phyloP scores from a whole-genome alignment of 2,888 invertebrate genomes.

The Archaeoteleia sp. region DNA sequence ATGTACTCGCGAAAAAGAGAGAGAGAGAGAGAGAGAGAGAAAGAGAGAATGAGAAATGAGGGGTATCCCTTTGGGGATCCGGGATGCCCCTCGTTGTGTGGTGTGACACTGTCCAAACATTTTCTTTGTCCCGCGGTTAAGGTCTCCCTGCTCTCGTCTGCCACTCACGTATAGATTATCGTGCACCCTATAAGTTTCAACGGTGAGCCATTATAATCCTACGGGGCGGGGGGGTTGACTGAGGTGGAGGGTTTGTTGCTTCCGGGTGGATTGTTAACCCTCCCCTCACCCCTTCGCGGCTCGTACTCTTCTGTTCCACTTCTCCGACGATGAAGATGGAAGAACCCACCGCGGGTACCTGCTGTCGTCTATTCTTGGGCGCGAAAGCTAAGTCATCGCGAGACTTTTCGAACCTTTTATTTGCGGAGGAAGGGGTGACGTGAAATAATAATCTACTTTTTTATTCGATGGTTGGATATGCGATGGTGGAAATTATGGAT shows the following conservation, averaged over 20 bases:
- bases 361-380: slow-evolving; percentile 54
- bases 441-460: slow-evolving; percentile 1
- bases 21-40: too few species aligned
- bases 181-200: slow-evolving; percentile 61
- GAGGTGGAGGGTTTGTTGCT: slow-evolving; percentile 67
- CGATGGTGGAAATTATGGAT: too few species aligned
- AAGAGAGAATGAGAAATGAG: too few species aligned
- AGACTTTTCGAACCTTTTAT: slow-evolving; percentile 7
- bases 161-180: slow-evolving; percentile 69
- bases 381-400: slow-evolving; percentile 49
- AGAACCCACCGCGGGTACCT: slow-evolving; percentile 46
- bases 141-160: slow-evolving; percentile 66
- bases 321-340: slow-evolving; percentile 58
- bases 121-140: slow-evolving; percentile 74
- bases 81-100: slow-evolving; percentile 61
- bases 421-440: too few species aligned
- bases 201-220: slow-evolving; percentile 67
- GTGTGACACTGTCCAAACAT: slow-evolving; percentile 75
- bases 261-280: slow-evolving; percentile 58
- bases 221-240: too few species aligned
- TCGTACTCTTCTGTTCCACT: slow-evolving; percentile 29
- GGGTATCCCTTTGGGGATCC: not conserved
- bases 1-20: slow-evolving; percentile 6
- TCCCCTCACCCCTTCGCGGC: slow-evolving; percentile 41
- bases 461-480: too few species aligned